A percentile compares a stretch with the other conserved stretches of the same genome.
phyloP scores from a whole-genome alignment of 2,888 invertebrate species.

The Neoitamus cyanurus region DNA sequence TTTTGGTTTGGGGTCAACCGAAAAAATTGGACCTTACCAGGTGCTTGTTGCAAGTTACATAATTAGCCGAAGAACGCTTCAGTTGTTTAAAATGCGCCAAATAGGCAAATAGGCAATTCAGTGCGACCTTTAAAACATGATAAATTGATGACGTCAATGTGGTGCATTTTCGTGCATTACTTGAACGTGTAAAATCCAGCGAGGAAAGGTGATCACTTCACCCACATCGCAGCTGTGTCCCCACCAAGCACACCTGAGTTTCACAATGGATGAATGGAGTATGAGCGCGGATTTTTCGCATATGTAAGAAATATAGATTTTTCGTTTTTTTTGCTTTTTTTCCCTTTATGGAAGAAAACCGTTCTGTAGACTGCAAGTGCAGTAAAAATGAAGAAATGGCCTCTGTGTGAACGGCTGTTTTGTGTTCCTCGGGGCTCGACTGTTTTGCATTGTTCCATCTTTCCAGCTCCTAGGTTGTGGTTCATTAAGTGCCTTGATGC shows the following conservation, averaged over 20 bases:
- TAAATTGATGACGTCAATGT: background rate
- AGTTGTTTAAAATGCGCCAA: background rate
- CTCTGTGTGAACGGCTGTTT: constrained; percentile 5
- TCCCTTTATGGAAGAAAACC: background rate
- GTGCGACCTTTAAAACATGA: background rate
- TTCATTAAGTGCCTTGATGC: background rate
- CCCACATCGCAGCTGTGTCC: background rate
- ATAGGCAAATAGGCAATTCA: background rate
- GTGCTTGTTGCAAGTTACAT: background rate
- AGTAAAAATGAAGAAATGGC: background rate
- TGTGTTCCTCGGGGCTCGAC: background rate
- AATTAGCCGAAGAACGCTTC: background rate
- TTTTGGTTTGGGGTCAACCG: background rate
- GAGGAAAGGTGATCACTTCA: background rate
- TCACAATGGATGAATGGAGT: background rate
- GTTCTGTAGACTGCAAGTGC: background rate
- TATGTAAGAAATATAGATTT: background rate
- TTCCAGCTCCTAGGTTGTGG: background rate
- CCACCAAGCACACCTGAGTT: constrained; percentile 14
- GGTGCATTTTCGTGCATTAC: background rate
- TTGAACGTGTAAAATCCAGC: background rate
- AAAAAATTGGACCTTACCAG: background rate
- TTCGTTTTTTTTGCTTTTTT: background rate
- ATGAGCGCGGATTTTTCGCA: background rate
- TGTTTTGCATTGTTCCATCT: background rate